Evolutionary conservation across 2,797 vertebrate genomes (phyloP).

Genomic region (Arctocebus calabarensis): DNA sequence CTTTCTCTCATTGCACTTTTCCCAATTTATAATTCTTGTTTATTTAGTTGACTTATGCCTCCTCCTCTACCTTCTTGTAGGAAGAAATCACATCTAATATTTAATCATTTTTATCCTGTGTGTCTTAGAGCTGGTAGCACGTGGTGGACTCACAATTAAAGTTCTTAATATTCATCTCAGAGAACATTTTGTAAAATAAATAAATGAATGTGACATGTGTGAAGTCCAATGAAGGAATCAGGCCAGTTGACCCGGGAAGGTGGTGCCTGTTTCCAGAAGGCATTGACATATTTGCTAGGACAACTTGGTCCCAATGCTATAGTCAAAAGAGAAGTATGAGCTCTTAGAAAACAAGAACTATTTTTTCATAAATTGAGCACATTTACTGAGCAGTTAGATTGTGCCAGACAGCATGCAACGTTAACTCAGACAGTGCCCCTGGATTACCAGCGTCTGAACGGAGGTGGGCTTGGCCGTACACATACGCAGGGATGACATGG

Average conservation of each 20-base stretch:
- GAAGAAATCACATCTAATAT: not conserved
- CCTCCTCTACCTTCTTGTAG: not conserved
- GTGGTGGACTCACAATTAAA: not conserved
- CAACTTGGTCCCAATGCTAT: not conserved
- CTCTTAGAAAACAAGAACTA: not conserved
- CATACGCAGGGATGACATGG: not conserved
- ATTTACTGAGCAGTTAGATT: not conserved
- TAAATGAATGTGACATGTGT: not conserved
- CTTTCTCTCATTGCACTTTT: not conserved
- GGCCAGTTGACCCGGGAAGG: not conserved
- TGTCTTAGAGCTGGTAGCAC: not conserved
- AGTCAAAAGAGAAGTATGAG: not conserved
- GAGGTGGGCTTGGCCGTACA: fast-evolving
- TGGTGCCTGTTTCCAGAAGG: not conserved
- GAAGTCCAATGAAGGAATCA: fast-evolving
- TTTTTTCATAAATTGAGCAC: not conserved
- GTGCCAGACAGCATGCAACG: not conserved
- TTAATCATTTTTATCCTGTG: not conserved
- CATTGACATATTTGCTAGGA: not conserved
- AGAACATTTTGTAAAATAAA: not conserved
- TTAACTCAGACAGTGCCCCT: not conserved
- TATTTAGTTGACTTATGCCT: not conserved
- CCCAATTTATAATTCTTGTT: not conserved
- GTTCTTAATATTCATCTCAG: not conserved
- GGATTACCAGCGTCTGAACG: not conserved